phyloP scores from a whole-genome alignment of 2,113 vertebrate species.

The Rhizomys pruinosus region DNA sequence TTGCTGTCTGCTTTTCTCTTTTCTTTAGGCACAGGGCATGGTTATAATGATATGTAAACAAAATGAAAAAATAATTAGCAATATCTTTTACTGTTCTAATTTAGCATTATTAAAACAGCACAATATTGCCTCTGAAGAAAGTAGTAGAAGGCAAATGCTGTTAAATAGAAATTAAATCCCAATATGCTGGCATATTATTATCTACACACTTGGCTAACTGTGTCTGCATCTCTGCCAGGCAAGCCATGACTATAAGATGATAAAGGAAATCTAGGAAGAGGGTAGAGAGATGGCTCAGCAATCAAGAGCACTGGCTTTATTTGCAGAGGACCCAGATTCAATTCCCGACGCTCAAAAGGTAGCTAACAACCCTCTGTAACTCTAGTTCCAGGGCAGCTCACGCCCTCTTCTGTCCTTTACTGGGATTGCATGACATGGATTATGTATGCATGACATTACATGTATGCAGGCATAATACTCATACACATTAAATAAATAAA shows the following conservation, averaged over 20 bases:
- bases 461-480: too few species aligned
- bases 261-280: constrained; percentile 45
- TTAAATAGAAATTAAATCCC: constrained; percentile 73
- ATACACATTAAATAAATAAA: too few species aligned
- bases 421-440: too few species aligned
- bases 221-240: background rate
- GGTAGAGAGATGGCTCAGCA: too few species aligned
- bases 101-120: constrained; percentile 74
- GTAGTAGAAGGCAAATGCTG: constrained; percentile 51
- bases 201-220: constrained; percentile 15
- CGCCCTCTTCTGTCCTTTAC: too few species aligned
- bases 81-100: constrained; percentile 72
- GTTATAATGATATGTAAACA: constrained; percentile 70
- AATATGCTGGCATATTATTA: constrained; percentile 50
- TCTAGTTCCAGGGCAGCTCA: too few species aligned
- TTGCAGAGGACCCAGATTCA: too few species aligned
- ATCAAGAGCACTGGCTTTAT: too few species aligned
- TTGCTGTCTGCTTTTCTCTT: constrained; percentile 44
- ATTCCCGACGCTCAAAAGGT: too few species aligned
- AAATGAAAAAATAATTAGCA: constrained; percentile 64
- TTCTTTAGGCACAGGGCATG: constrained; percentile 38
- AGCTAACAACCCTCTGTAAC: too few species aligned
- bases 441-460: too few species aligned
- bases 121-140: constrained; percentile 68
- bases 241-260: background rate